Evolutionary conservation across 2,113 vertebrate species (phyloP).

Genomic region (Aegithalos caudatus): DNA sequence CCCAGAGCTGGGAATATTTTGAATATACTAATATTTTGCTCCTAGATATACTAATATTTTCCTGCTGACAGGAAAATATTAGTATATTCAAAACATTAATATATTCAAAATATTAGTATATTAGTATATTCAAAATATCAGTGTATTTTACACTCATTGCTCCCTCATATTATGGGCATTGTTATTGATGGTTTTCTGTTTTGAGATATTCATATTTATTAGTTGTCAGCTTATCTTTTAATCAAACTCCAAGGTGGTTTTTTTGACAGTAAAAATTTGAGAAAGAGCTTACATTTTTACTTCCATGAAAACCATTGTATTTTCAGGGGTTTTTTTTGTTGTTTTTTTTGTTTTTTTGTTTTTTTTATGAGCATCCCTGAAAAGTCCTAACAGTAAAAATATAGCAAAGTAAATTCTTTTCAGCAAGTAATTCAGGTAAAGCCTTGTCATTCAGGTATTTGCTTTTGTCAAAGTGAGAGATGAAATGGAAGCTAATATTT

Average conservation of each 20-base stretch:
- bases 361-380: neutral
- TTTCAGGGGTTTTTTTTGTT: neutral
- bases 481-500: neutral
- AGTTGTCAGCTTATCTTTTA: neutral
- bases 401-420: neutral
- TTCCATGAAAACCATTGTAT: neutral
- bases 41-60: too few species aligned
- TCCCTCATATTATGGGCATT: neutral
- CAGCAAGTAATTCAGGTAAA: neutral
- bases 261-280: neutral
- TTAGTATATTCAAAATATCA: too few species aligned
- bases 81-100: too few species aligned
- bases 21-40: neutral
- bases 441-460: neutral
- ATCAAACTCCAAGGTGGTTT: neutral
- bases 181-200: neutral
- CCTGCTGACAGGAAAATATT: too few species aligned
- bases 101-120: too few species aligned
- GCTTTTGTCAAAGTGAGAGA: neutral
- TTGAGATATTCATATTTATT: neutral
- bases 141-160: neutral
- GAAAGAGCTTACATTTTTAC: neutral
- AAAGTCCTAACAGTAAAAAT: neutral
- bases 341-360: neutral
- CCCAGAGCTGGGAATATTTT: neutral